A percentile compares a stretch with the other conserved stretches of the same genome.
These are phyloP conservation scores for Misgurnus anguillicaudatus DNA, from an alignment of 2,113 vertebrate genomes.

Conservation along the genomic window DNA sequence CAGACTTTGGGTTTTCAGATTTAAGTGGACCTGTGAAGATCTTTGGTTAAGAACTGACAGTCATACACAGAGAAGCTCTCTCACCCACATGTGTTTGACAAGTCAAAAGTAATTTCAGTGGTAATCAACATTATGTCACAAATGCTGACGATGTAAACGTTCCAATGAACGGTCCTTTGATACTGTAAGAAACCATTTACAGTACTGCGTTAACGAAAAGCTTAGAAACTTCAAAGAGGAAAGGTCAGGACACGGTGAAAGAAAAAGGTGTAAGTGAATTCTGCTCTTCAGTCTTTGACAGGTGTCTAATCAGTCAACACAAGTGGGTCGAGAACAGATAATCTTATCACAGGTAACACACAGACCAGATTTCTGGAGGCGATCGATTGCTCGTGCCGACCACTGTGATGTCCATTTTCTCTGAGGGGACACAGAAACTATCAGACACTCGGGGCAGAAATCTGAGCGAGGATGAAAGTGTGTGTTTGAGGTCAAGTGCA, in stretches of 20 bases:
- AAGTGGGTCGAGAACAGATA: background rate
- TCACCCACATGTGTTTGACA: no score
- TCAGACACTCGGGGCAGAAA: conserved; percentile 36
- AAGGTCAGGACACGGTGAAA: conserved; percentile 8
- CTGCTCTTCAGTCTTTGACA: conserved; percentile 4
- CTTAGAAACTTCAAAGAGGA: background rate
- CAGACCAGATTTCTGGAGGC: conserved; percentile 31
- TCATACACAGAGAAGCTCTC: no score
- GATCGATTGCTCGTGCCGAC: conserved; percentile 40
- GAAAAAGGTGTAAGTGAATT: background rate
- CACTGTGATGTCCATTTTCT: background rate
- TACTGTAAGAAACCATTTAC: no score
- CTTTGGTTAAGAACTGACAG: no score
- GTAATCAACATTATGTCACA: no score
- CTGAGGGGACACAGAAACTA: conserved; percentile 46
- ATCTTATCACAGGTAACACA: conserved; percentile 44
- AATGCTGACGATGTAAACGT: no score
- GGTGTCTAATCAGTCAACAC: conserved; percentile 17
- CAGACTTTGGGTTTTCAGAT: no score
- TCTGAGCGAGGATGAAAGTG: background rate
- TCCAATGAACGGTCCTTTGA: no score
- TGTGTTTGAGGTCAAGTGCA: background rate
- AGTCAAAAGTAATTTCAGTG: no score
- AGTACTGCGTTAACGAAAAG: background rate
- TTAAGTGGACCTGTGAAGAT: no score